These are phyloP conservation scores for Silurus asotus DNA, from an alignment of 2,113 vertebrate genomes.

Conservation along the genomic window DNA sequence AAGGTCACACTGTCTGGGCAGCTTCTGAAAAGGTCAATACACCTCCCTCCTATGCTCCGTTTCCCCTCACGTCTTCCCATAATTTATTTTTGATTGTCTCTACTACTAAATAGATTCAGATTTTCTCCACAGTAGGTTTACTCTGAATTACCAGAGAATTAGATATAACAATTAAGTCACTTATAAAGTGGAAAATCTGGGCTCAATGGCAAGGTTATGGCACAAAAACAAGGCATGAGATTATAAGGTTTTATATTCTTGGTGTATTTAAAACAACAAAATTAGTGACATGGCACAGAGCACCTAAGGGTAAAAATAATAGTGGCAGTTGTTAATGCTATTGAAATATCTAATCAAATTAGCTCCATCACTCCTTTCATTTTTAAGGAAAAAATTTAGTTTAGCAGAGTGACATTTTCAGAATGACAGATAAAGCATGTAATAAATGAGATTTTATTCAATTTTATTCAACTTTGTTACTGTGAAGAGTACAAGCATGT, in stretches of 20 bases:
- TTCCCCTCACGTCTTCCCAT: neutral
- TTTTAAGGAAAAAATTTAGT: too few relatives aligned
- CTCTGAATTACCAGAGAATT: neutral
- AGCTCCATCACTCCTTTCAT: too few relatives aligned
- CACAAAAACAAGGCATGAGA: neutral
- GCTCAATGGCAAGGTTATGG: neutral
- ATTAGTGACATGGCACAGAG: neutral
- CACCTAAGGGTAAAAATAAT: too few relatives aligned
- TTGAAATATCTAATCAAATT: too few relatives aligned
- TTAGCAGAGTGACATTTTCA: too few relatives aligned
- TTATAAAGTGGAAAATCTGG: neutral
- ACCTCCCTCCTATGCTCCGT: neutral
- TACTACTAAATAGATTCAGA: neutral
- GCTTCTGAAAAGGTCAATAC: slow-evolving; percentile 1
- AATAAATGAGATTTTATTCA: too few relatives aligned
- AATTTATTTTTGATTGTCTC: neutral
- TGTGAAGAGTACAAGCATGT: too few relatives aligned
- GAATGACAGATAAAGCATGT: too few relatives aligned
- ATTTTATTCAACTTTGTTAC: too few relatives aligned
- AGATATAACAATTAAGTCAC: neutral
- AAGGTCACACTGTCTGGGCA: neutral
- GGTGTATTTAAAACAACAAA: neutral
- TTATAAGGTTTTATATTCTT: neutral
- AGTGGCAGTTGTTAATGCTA: too few relatives aligned
- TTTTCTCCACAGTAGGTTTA: neutral